A percentile compares a stretch with the other conserved stretches of the same genome.
Conservation (phyloP, 2,797 vertebrate species). For the Pteropus rufus region DNA sequence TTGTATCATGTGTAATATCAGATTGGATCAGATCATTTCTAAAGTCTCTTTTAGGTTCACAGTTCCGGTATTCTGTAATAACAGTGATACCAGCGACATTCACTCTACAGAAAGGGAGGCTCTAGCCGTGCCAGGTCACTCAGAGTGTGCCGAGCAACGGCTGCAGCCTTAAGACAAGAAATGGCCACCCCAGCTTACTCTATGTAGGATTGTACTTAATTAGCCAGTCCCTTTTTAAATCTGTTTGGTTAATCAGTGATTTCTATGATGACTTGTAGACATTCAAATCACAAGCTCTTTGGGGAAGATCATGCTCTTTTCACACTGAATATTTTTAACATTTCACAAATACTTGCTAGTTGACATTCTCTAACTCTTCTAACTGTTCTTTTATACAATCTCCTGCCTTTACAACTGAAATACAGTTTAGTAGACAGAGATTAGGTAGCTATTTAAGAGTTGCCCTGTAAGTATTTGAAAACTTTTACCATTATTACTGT, state of each 20-base stretch:
- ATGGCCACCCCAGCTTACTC: neutral
- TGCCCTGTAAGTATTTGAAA: constrained; percentile 32
- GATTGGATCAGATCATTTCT: neutral
- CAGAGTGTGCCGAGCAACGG: neutral
- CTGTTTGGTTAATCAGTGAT: neutral
- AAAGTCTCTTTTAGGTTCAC: neutral
- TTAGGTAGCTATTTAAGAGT: neutral
- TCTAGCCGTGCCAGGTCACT: neutral
- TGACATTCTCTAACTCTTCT: neutral
- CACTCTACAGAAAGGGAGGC: neutral
- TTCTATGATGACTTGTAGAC: neutral
- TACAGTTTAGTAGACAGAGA: constrained; percentile 5
- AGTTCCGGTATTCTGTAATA: neutral
- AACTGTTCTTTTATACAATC: neutral
- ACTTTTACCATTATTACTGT: constrained; percentile 63
- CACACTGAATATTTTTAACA: neutral
- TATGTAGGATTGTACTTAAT: neutral
- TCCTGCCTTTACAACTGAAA: constrained; percentile 10
- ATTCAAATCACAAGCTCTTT: neutral
- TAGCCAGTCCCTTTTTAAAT: neutral
- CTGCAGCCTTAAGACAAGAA: neutral
- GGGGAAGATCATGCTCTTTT: neutral
- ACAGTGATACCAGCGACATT: neutral
- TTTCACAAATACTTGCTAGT: constrained; percentile 4
- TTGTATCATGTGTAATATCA: neutral